Evolutionary conservation across 2,113 vertebrate species (phyloP).

Genomic region (Zosterops pallidus): DNA sequence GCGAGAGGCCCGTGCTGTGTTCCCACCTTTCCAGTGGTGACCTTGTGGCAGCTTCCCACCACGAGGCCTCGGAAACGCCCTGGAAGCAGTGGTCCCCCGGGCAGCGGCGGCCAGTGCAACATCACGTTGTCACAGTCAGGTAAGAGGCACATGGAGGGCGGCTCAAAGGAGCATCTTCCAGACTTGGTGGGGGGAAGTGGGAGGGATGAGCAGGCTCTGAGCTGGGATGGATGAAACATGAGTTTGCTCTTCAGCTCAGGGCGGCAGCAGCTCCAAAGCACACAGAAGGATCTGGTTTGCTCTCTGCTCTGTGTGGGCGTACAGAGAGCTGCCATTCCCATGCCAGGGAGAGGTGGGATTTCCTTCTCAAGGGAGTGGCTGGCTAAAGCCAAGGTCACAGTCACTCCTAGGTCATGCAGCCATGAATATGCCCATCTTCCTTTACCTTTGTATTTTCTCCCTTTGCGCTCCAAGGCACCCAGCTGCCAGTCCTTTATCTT

Average conservation of each 20-base stretch:
- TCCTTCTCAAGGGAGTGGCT: not conserved
- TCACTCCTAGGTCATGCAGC: not conserved
- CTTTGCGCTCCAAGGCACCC: not conserved
- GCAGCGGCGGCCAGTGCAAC: conserved; percentile 78
- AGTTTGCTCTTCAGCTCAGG: not conserved
- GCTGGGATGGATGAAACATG: not conserved
- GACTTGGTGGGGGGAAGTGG: not conserved
- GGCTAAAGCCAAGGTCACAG: not conserved
- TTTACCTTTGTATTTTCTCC: not conserved
- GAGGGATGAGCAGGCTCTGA: not conserved
- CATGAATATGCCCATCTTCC: not conserved
- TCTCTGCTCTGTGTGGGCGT: rapidly evolving
- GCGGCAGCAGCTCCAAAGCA: not conserved
- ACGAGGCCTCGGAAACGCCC: conserved; percentile 61
- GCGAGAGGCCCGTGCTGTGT: conserved; percentile 67
- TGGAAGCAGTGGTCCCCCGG: conserved; percentile 84
- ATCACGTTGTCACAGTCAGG: conserved; percentile 88
- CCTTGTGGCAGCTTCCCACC: conserved; percentile 70
- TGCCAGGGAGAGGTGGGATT: not conserved
- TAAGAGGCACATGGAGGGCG: not conserved
- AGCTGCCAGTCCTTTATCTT: not conserved
- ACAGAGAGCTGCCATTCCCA: not conserved
- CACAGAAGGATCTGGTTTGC: rapidly evolving
- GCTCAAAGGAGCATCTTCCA: not conserved
- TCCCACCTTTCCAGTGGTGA: conserved; percentile 73